Evolutionary conservation across 2,888 invertebrate genomes (phyloP), one percentile per base, ranked within the genome.

Genomic region (Leucophora obtusa): DNA sequence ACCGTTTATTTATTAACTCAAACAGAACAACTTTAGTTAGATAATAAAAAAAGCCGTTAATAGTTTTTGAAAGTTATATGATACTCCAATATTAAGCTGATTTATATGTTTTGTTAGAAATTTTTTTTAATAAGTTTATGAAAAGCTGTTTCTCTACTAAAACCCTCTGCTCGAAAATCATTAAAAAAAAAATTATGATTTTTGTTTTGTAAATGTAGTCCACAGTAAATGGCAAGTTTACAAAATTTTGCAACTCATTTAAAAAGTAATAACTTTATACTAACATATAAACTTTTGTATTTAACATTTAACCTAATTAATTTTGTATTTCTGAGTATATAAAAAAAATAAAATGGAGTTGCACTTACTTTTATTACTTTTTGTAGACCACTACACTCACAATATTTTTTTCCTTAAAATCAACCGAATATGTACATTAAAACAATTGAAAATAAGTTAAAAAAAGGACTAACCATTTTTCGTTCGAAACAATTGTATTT

Each of bases 41-140:
- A 65, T 65, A 77, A n/a, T n/a, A n/a, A n/a, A n/a, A 71, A 65
- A 47, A 51, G 53, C 59, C 59, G 10, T 71, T 70, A 71, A 77
- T n/a, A n/a, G n/a, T 63, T 65, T 15, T 58, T 69, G 5, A 14
- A 17, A 24, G 15, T 6, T 47, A n/a, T 35, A 47, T 9, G 21
- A 8, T 56, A 35, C 21, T 59, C 10, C 10, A 75, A 24, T 38
- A 56, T 21, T 5, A 33, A 43, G n/a, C 8, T 28, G 6, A 28
- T 7, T 3, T 4, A 28, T 28, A 28, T 28, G 1, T 28, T 28
- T 28, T 28, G 28, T 28, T 28, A 24, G 54, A 17, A 62, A 54
- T 62, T 69, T 17, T n/a, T 75, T 75, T 47, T 74, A 68, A 74
- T 68, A 60, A 59, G n/a, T 18, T 74, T 53, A 60, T 68, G 33